A percentile compares a stretch with the other conserved stretches of the same genome.
These are phyloP conservation scores for Lipophrys pholis DNA, from an alignment of 2,113 vertebrate species.

Conservation along the genomic window DNA sequence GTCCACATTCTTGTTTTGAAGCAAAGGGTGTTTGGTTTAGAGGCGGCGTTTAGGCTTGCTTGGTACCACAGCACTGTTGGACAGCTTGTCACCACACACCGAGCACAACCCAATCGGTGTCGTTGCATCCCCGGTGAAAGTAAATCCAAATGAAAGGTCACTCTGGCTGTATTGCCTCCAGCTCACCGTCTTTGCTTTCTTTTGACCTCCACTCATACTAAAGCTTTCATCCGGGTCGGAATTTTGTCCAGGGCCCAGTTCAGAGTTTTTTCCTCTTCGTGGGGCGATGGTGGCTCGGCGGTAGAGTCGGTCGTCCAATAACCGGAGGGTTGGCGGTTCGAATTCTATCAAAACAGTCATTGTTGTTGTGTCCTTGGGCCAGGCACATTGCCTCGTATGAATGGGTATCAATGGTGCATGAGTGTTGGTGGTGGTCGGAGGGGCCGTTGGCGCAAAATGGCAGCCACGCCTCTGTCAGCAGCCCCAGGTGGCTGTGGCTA, in stretches of 20 bases:
- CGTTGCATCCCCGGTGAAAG: constrained; percentile 6
- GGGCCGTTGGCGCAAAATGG: too few species aligned
- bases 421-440: too few species aligned
- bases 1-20: constrained; percentile 3
- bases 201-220: constrained; percentile 12
- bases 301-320: too few species aligned
- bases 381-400: too few species aligned
- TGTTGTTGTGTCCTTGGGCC: too few species aligned
- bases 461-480: too few species aligned
- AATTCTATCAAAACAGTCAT: too few species aligned
- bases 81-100: constrained; percentile 34
- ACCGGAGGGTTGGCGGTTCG: too few species aligned
- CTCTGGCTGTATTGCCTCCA: constrained; percentile 12
- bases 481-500: too few species aligned
- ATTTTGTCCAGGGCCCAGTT: background rate
- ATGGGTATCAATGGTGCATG: too few species aligned
- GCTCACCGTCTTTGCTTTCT: constrained; percentile 15
- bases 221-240: background rate
- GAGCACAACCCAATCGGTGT: constrained; percentile 5
- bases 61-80: constrained; percentile 15
- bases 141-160: constrained; percentile 18
- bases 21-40: constrained; percentile 4
- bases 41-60: constrained; percentile 17
- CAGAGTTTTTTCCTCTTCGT: background rate
- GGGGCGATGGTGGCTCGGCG: too few species aligned